Percentiles rank a stretch among this genome's conserved stretches.
phyloP scores from a whole-genome alignment of 2,113 vertebrate genomes.

The Brachypodius melanocephalos region DNA sequence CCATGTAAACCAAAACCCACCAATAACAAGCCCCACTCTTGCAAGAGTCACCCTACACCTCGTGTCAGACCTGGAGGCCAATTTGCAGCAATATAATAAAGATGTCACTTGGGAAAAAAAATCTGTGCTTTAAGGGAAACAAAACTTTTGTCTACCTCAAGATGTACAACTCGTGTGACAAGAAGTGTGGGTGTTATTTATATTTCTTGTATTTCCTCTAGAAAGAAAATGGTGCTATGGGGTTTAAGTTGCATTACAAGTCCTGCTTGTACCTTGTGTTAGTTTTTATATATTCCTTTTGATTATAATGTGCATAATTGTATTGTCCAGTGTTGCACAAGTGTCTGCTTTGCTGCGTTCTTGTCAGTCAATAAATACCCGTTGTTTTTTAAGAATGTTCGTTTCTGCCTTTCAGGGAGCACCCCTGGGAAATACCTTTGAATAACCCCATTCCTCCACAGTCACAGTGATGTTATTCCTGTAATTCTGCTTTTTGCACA shows the following conservation, averaged over 20 bases:
- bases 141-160: conserved; percentile 86
- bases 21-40: not conserved
- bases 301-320: not conserved
- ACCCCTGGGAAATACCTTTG: not conserved
- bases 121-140: conserved; percentile 54
- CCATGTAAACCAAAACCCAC: not conserved
- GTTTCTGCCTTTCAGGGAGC: not conserved
- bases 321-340: not conserved
- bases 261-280: not conserved
- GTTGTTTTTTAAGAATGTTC: not conserved
- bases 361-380: conserved; percentile 7
- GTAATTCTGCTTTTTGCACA: not conserved
- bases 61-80: not conserved
- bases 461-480: not conserved
- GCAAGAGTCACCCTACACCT: not conserved
- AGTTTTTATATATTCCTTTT: not conserved
- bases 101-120: not conserved
- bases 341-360: not conserved
- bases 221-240: not conserved
- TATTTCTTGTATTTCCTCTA: conserved; percentile 64
- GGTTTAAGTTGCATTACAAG: not conserved
- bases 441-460: not conserved
- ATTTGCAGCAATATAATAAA: not conserved
- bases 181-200: conserved; percentile 78
- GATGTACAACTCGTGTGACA: conserved; percentile 66